Conservation (phyloP, 2,888 invertebrate genomes). For the Drosophila anomalata region DNA sequence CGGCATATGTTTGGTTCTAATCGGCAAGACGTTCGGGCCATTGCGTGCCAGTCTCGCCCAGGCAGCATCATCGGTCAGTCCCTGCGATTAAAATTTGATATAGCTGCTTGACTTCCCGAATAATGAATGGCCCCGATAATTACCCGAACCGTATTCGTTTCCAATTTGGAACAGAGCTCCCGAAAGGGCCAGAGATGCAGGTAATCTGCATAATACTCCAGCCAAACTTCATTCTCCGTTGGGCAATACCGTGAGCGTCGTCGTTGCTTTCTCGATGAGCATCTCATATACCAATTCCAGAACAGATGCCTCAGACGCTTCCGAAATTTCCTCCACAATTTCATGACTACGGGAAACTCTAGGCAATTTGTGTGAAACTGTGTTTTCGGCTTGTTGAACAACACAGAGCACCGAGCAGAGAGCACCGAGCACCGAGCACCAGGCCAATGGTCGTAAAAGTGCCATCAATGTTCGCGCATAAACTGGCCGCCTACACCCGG, state of each 20-base stretch:
- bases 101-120: neutral
- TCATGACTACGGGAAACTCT: constrained; percentile 32
- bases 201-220: constrained; percentile 18
- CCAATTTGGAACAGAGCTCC: constrained; percentile 14
- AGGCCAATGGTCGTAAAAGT: constrained; percentile 36
- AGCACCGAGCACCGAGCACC: neutral
- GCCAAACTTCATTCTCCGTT: constrained; percentile 37
- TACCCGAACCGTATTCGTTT: constrained; percentile 19
- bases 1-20: neutral
- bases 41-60: constrained; percentile 13
- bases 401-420: neutral
- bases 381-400: constrained; percentile 33
- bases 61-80: constrained; percentile 33
- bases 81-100: constrained; percentile 30
- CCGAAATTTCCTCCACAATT: neutral
- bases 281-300: constrained; percentile 9
- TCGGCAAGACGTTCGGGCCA: constrained; percentile 49
- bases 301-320: neutral
- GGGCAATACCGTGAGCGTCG: too few relatives aligned
- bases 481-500: constrained; percentile 11
- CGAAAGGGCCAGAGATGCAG: constrained; percentile 35
- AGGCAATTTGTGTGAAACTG: constrained; percentile 39
- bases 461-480: constrained; percentile 44
- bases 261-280: too few relatives aligned
- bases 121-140: constrained; percentile 2